Evolutionary conservation across 1,140 invertebrate species (phyloP).

Genomic region (Cyclargus thomasi): DNA sequence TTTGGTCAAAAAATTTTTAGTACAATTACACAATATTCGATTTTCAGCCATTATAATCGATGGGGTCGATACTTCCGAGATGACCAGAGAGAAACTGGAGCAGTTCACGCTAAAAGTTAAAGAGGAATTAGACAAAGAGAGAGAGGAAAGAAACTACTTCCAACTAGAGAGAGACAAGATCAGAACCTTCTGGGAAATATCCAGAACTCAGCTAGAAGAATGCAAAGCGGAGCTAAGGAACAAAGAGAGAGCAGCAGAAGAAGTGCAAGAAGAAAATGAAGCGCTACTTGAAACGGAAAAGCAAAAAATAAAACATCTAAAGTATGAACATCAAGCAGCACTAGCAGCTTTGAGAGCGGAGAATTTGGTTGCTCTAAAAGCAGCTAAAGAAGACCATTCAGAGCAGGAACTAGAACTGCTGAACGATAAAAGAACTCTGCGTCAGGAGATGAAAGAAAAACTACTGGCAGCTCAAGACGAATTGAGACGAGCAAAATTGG

Average conservation of each 20-base stretch:
- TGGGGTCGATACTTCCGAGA: constrained; percentile 92
- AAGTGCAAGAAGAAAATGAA: constrained; percentile 90
- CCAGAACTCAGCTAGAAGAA: constrained; percentile 89
- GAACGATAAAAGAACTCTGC: constrained; percentile 86
- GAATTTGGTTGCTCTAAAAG: constrained; percentile 64
- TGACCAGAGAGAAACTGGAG: constrained; percentile 95
- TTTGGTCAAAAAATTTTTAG: background rate
- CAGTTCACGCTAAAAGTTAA: constrained; percentile 90
- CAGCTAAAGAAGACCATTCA: constrained; percentile 76
- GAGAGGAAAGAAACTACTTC: constrained; percentile 96
- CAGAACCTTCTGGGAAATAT: constrained; percentile 93
- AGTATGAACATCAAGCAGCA: constrained; percentile 93
- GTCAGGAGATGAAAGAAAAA: constrained; percentile 83
- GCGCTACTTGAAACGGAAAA: constrained; percentile 91
- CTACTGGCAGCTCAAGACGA: constrained; percentile 79
- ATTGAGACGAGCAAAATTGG: constrained; percentile 55
- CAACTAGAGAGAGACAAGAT: constrained; percentile 96
- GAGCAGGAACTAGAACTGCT: constrained; percentile 85
- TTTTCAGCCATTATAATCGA: constrained; percentile 83
- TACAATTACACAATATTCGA: background rate
- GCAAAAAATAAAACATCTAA: constrained; percentile 93
- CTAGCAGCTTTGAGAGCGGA: constrained; percentile 82
- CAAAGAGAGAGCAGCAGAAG: constrained; percentile 92
- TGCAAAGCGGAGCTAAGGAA: constrained; percentile 84
- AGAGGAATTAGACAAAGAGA: constrained; percentile 93